Percentiles rank a stretch among this genome's conserved stretches.
Evolutionary conservation across 2,888 invertebrate genomes (phyloP).

Genomic region (Mythimna vitellina): DNA sequence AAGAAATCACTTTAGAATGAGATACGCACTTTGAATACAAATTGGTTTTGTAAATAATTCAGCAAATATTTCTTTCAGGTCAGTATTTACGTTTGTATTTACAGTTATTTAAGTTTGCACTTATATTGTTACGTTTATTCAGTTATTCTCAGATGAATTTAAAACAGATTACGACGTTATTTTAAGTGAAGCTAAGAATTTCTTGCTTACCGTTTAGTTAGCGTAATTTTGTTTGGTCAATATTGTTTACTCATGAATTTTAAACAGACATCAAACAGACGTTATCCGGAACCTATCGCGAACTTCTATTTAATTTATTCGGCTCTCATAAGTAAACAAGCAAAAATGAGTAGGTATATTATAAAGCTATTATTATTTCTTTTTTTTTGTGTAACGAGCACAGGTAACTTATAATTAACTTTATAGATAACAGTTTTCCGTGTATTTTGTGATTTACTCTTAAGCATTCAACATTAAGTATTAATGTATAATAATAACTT

Average conservation of each 20-base stretch:
- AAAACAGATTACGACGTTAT: background rate
- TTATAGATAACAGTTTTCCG: no score
- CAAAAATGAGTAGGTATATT: no score
- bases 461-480: no score
- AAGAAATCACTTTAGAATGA: conserved; percentile 1
- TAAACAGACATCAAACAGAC: conserved; percentile 7
- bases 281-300: background rate
- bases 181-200: background rate
- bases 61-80: conserved; percentile 50
- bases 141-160: background rate
- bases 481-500: no score
- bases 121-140: conserved; percentile 25
- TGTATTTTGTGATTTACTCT: no score
- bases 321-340: background rate
- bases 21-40: conserved; percentile 45
- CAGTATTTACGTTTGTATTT: conserved; percentile 60
- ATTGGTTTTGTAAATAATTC: conserved; percentile 59
- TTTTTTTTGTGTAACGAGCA: no score
- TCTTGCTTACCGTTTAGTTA: background rate
- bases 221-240: conserved; percentile 35
- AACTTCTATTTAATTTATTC: background rate
- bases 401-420: no score
- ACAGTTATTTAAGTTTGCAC: conserved; percentile 10
- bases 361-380: no score
- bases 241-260: conserved; percentile 29